Conservation (phyloP, 2,888 invertebrate genomes). For the Pyrocoelia pectoralis region DNA sequence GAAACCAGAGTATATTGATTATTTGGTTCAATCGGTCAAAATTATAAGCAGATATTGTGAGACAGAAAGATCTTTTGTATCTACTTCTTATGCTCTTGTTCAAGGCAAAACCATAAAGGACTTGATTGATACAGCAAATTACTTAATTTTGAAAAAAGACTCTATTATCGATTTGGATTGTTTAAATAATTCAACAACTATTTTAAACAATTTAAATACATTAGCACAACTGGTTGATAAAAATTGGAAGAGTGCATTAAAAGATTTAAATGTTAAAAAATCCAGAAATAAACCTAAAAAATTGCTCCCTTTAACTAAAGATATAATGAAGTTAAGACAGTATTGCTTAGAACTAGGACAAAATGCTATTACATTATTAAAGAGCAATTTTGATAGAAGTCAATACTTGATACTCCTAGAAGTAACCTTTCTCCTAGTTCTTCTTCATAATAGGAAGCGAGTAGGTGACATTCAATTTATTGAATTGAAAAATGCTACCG, state of each 20-base stretch:
- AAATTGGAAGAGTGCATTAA: background rate
- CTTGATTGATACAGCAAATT: background rate
- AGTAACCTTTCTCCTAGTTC: slow-evolving; percentile 11
- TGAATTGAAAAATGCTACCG: slow-evolving; percentile 11
- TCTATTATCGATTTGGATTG: background rate
- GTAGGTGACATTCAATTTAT: slow-evolving; percentile 22
- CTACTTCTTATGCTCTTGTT: background rate
- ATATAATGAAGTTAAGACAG: slow-evolving; percentile 4
- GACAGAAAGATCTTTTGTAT: background rate
- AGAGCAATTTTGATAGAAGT: no score
- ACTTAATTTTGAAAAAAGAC: background rate
- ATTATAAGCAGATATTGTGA: background rate
- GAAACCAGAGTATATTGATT: background rate
- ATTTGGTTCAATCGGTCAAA: slow-evolving; percentile 2
- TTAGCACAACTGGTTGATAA: background rate
- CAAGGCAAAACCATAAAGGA: slow-evolving; percentile 10
- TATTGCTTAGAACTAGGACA: background rate
- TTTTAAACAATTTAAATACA: background rate
- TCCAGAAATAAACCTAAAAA: background rate
- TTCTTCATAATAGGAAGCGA: slow-evolving; percentile 17
- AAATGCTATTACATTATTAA: no score
- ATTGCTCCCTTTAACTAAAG: background rate
- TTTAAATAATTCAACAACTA: background rate
- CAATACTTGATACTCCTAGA: background rate
- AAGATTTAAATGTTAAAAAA: slow-evolving; percentile 3